A percentile compares a stretch with the other conserved stretches of the same genome.
Evolutionary conservation across 2,888 invertebrate species (phyloP).

Genomic region (Phytoseiulus persimilis): DNA sequence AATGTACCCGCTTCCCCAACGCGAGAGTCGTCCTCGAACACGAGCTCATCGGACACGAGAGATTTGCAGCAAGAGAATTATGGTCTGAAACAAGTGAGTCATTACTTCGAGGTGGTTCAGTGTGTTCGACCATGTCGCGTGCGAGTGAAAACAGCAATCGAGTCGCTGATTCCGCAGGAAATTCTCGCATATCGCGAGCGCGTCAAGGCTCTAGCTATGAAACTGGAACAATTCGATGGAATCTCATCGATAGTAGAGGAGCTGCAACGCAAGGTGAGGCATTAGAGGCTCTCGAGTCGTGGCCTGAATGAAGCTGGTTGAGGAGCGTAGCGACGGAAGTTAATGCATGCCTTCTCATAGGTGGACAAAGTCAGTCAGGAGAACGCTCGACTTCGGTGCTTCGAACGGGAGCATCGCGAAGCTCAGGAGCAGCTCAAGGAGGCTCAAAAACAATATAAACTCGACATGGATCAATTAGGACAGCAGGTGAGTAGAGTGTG

Average conservation of each 20-base stretch:
- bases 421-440: slow-evolving; percentile 32
- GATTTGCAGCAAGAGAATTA: slow-evolving; percentile 31
- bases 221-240: slow-evolving; percentile 36
- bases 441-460: slow-evolving; percentile 31
- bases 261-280: slow-evolving; percentile 19
- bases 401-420: slow-evolving; percentile 35
- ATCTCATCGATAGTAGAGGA: slow-evolving; percentile 30
- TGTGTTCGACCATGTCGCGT: too few species aligned
- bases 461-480: slow-evolving; percentile 29
- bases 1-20: slow-evolving; percentile 11
- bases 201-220: slow-evolving; percentile 20
- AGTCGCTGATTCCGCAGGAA: slow-evolving; percentile 10
- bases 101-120: too few species aligned
- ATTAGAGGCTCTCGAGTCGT: too few species aligned
- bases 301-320: too few species aligned
- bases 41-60: slow-evolving; percentile 9
- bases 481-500: not conserved
- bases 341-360: not conserved
- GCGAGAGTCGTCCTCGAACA: slow-evolving; percentile 8
- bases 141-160: too few species aligned
- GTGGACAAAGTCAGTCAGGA: slow-evolving; percentile 30
- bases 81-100: not conserved
- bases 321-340: not conserved
- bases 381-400: slow-evolving; percentile 25
- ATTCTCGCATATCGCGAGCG: slow-evolving; percentile 27